Base-by-base conservation (phyloP, 2,888 invertebrate genomes). In the Caenorhabditis doughertyi region DNA sequence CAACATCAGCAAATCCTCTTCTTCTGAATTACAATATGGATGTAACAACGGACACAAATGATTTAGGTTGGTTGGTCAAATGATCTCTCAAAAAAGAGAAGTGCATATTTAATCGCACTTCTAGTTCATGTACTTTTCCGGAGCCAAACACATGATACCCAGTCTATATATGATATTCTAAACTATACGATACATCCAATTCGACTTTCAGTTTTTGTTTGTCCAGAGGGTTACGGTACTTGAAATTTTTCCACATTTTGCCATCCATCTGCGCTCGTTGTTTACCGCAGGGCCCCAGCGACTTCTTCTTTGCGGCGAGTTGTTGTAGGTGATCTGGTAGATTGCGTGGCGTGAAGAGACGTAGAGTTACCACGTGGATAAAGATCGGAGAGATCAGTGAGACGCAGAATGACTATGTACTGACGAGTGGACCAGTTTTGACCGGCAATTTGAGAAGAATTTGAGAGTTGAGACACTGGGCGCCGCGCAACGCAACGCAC, bases 1-100 rank as follows among this genome's bases (percentile, higher is more conserved):
- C 87, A 42, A 81, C 85, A 16, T 88, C 88, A 3, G 88, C 88
- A 23, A 86, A 84, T 70, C 83, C 84, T 16, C 67, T 85, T 53
- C 64, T 87, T 58, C 68, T 85, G 53, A 81, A 86, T 47, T 85
- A 86, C 83, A 87, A 88, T 56, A 85, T 85, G 84, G 86, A 87
- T 62, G 86, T 84, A 18, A 85, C 86, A 2, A 87, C 87, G n/a
- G 87, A 88, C 73, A 87, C 87, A 11, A 84, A 86, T 65, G 88
- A 88, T 55, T 79, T 88, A 39, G 86, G 88, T 87, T 32, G 21
- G 64, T 53, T 68, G 44, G 47, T 58, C 47, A 39, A n/a, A 16
- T 25, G 60, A 25, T 68, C 60, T 44, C 21, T 16, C 13, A 16
- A 42, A 56, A 44, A 23, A 23, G 29, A 42, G 9, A 29, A 51